Conservation (phyloP, 2,888 invertebrate species). For the Lithophane ornitopus region DNA sequence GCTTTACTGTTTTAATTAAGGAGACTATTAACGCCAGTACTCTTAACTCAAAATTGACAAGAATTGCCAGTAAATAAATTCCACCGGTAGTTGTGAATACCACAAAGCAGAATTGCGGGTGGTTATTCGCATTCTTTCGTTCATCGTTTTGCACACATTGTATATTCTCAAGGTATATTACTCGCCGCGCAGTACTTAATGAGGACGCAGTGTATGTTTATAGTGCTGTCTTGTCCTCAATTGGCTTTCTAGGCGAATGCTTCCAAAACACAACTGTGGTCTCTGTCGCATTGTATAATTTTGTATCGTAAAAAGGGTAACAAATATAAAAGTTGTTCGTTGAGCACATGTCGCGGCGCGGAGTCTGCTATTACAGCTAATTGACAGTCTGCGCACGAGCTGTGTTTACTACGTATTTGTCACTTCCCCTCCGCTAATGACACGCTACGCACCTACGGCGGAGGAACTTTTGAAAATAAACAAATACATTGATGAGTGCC, state of each 20-base stretch:
- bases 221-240: constrained; percentile 34
- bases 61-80: constrained; percentile 57
- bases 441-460: constrained; percentile 76
- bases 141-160: constrained; percentile 40
- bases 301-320: constrained; percentile 84
- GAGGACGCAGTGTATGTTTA: constrained; percentile 47
- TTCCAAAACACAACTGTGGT: constrained; percentile 47
- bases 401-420: constrained; percentile 86
- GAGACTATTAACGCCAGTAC: constrained; percentile 60
- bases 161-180: constrained; percentile 38
- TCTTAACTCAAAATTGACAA: constrained; percentile 64
- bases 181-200: constrained; percentile 39
- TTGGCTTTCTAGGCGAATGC: constrained; percentile 57
- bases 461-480: constrained; percentile 80
- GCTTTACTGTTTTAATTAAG: constrained; percentile 67
- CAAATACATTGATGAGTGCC: constrained; percentile 69
- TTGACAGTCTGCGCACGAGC: constrained; percentile 85
- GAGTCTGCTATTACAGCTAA: constrained; percentile 84
- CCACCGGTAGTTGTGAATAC: constrained; percentile 40
- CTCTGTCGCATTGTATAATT: constrained; percentile 76
- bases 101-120: constrained; percentile 25
- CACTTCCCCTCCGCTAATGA: constrained; percentile 86
- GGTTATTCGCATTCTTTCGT: constrained; percentile 53
- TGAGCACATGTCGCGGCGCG: constrained; percentile 84
- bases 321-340: constrained; percentile 82